A percentile compares a stretch with the other conserved stretches of the same genome.
phyloP scores from a whole-genome alignment of 2,797 vertebrate genomes.

The Karalla daura region DNA sequence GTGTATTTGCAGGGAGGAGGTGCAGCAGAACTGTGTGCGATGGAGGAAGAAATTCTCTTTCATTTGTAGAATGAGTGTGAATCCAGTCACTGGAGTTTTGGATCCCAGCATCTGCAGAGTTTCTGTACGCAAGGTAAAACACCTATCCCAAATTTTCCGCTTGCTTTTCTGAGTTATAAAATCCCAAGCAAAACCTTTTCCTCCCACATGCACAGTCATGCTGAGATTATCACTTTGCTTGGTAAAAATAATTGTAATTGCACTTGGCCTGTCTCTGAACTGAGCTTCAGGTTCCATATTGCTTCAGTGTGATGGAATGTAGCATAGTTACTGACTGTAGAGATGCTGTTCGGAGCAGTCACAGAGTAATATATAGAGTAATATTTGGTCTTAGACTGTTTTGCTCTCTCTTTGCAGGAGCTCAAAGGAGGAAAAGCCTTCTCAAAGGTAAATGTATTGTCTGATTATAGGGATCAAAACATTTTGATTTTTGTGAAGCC shows the following conservation, averaged over 20 bases:
- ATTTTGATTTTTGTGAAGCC: background rate
- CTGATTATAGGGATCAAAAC: background rate
- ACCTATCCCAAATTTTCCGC: conserved; percentile 5
- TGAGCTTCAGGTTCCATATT: background rate
- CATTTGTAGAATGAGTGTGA: conserved; percentile 95
- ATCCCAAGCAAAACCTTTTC: background rate
- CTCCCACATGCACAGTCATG: background rate
- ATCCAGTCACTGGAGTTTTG: conserved; percentile 89
- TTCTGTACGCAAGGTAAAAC: conserved; percentile 93
- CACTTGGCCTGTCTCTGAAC: background rate
- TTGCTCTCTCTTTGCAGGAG: conserved; percentile 55
- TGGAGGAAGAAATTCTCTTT: conserved; percentile 95
- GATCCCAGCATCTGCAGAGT: conserved; percentile 94
- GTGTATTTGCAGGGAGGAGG: conserved; percentile 87
- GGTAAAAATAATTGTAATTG: background rate
- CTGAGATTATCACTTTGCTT: background rate
- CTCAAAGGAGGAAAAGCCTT: conserved; percentile 74
- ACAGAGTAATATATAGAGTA: background rate
- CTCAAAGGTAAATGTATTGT: conserved; percentile 60
- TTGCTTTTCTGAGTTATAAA: background rate
- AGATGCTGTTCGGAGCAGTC: background rate
- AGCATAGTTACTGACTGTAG: background rate
- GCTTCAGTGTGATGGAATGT: background rate
- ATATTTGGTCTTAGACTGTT: background rate
- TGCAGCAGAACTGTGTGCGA: conserved; percentile 94